Evolutionary conservation across 92 coral and sea anemone genomes (phyloP).

Genomic region (Zoanthus gigantus): DNA sequence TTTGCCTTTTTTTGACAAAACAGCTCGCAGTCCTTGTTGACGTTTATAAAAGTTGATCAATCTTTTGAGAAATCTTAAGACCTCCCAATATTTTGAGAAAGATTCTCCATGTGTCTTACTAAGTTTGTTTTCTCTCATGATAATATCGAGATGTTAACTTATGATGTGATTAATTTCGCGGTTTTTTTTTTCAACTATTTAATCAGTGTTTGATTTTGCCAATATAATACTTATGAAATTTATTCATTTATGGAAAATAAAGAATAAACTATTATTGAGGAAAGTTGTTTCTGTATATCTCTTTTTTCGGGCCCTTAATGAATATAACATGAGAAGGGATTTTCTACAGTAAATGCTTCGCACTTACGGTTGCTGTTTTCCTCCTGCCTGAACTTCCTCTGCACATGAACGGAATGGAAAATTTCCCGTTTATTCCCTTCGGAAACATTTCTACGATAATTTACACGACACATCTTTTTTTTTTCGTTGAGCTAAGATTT

Average conservation of each 20-base stretch:
- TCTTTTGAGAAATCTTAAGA: slow-evolving; percentile 1
- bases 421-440: too few species aligned
- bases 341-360: too few species aligned
- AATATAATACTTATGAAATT: neutral
- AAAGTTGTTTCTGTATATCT: neutral
- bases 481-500: too few species aligned
- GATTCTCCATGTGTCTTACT: neutral
- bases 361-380: too few species aligned
- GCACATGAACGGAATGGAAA: too few species aligned
- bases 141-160: too few species aligned
- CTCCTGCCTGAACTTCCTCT: too few species aligned
- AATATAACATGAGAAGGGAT: too few species aligned
- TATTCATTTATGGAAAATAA: neutral
- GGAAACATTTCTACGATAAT: too few species aligned
- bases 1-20: neutral
- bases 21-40: neutral
- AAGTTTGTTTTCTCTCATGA: neutral
- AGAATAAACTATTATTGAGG: neutral
- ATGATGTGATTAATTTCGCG: neutral
- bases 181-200: neutral
- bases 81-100: slow-evolving; percentile 19
- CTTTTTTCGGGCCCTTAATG: too few species aligned
- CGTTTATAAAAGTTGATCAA: neutral
- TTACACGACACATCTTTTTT: too few species aligned
- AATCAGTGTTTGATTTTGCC: neutral